These are phyloP conservation scores for Papilio machaon DNA, from an alignment of 1,140 invertebrate species.

Conservation along the genomic window DNA sequence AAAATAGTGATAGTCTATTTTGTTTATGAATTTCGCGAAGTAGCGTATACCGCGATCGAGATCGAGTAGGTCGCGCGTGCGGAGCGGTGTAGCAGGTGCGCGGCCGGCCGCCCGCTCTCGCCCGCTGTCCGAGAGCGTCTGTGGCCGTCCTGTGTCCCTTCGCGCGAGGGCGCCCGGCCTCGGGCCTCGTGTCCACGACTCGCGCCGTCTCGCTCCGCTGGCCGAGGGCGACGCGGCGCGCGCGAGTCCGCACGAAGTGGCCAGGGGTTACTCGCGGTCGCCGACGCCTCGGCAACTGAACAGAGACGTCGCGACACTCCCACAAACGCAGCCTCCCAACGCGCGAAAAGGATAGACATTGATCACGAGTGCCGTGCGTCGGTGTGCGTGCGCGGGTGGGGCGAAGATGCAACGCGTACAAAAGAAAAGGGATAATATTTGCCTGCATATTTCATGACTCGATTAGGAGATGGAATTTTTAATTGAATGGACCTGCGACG, in stretches of 20 bases:
- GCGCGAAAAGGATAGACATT: conserved; percentile 66
- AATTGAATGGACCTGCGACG: conserved; percentile 76
- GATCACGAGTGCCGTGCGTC: conserved; percentile 75
- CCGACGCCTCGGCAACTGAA: conserved; percentile 69
- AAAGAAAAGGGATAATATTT: conserved; percentile 82
- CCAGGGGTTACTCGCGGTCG: conserved; percentile 81
- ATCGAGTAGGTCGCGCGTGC: conserved; percentile 69
- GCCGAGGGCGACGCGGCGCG: conserved; percentile 76
- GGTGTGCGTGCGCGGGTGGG: conserved; percentile 81
- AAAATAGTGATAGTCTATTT: conserved; percentile 49
- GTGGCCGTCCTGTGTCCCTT: conserved; percentile 77
- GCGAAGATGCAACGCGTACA: conserved; percentile 80
- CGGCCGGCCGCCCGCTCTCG: conserved; percentile 79
- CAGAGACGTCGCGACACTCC: conserved; percentile 59
- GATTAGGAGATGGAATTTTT: conserved; percentile 82
- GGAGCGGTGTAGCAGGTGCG: conserved; percentile 73
- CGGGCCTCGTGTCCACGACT: conserved; percentile 74
- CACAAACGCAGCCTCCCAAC: conserved; percentile 48
- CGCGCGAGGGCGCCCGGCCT: conserved; percentile 76
- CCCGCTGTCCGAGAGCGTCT: conserved; percentile 82
- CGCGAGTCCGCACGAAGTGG: conserved; percentile 76
- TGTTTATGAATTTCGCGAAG: conserved; percentile 65
- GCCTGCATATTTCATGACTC: conserved; percentile 82
- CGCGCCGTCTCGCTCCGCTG: conserved; percentile 73
- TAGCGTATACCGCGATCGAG: conserved; percentile 67